These are phyloP conservation scores for Bellardia bayeri DNA, from an alignment of 2,888 invertebrate genomes.

Conservation along the genomic window DNA sequence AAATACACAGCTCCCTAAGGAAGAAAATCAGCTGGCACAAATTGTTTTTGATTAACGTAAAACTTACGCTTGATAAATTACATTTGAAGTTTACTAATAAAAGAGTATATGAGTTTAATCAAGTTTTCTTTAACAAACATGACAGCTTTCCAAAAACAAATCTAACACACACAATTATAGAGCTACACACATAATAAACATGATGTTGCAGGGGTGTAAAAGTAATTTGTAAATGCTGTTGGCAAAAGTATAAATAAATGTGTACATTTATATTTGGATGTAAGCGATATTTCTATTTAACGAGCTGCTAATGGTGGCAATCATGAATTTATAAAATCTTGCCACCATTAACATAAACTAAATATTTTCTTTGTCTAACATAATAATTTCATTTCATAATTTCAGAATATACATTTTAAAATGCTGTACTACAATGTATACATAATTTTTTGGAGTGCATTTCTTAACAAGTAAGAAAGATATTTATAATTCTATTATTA, in stretches of 20 bases:
- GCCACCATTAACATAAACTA: background rate
- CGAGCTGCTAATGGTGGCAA: constrained; percentile 73
- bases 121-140: constrained; percentile 58
- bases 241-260: constrained; percentile 15
- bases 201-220: constrained; percentile 45
- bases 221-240: constrained; percentile 54
- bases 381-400: too few species aligned
- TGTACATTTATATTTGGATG: constrained; percentile 33
- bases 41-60: constrained; percentile 72
- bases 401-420: too few species aligned
- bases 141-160: constrained; percentile 60
- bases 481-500: too few species aligned
- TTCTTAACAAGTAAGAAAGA: too few species aligned
- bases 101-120: constrained; percentile 9
- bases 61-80: constrained; percentile 72
- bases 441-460: too few species aligned
- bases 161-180: background rate
- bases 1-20: background rate
- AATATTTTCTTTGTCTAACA: too few species aligned
- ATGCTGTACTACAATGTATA: too few species aligned
- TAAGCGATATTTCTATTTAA: constrained; percentile 70
- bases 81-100: constrained; percentile 61
- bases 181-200: constrained; percentile 47
- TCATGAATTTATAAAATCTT: constrained; percentile 55
- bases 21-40: constrained; percentile 61